A percentile compares a stretch with the other conserved stretches of the same genome.
phyloP scores from a whole-genome alignment of 2,113 vertebrate species.

The Takifugu flavidus region DNA sequence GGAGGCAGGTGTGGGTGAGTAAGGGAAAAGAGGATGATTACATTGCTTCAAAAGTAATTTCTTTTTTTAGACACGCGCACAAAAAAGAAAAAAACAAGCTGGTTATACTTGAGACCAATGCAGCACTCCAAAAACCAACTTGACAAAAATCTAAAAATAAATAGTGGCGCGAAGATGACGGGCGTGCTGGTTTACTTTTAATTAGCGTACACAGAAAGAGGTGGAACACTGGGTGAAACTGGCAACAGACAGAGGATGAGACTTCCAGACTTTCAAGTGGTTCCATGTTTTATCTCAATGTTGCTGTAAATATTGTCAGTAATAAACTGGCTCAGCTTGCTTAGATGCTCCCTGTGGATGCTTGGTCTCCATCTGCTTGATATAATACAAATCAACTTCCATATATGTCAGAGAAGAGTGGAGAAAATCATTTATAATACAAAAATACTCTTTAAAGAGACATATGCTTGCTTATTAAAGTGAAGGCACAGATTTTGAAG shows the following conservation, averaged over 20 bases:
- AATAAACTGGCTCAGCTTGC: constrained; percentile 35
- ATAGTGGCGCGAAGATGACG: constrained; percentile 5
- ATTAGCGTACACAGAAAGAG: constrained; percentile 28
- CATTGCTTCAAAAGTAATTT: constrained; percentile 59
- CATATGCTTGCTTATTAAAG: too few species aligned
- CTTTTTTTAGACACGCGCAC: constrained; percentile 20
- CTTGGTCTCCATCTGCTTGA: constrained; percentile 50
- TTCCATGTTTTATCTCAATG: constrained; percentile 35
- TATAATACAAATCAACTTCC: constrained; percentile 24
- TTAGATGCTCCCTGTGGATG: constrained; percentile 40
- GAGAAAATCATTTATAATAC: too few species aligned
- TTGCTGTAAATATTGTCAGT: constrained; percentile 28
- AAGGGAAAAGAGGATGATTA: constrained; percentile 46
- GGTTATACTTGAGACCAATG: constrained; percentile 26
- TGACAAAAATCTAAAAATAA: constrained; percentile 16
- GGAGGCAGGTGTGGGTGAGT: constrained; percentile 34
- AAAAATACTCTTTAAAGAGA: too few species aligned
- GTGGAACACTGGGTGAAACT: constrained; percentile 26
- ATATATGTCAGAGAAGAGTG: not conserved
- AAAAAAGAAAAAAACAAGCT: constrained; percentile 38
- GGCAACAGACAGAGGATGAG: constrained; percentile 20
- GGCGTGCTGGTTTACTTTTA: constrained; percentile 6
- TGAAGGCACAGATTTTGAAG: too few species aligned
- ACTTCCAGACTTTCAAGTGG: constrained; percentile 36
- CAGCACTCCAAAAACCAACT: constrained; percentile 17